Conservation (phyloP, 2,113 vertebrate species). For the Ictidomys tridecemlineatus region DNA sequence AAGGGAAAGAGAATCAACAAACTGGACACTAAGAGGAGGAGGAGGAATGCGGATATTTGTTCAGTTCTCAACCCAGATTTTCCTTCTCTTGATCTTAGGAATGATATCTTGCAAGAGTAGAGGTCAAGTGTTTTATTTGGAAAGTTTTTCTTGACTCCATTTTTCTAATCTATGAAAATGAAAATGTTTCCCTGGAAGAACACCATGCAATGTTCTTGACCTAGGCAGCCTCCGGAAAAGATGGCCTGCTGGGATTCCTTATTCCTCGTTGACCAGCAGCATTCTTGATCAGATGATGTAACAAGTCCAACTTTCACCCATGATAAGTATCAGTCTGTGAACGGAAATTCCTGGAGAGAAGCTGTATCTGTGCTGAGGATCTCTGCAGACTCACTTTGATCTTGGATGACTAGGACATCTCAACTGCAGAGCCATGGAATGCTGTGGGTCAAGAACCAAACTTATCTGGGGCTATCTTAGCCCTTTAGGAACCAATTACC, state of each 20-base stretch:
- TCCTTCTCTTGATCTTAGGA: background rate
- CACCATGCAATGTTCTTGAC: background rate
- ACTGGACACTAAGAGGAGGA: background rate
- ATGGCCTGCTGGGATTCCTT: background rate
- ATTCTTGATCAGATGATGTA: background rate
- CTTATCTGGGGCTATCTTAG: background rate
- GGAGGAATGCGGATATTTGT: background rate
- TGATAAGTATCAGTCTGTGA: background rate
- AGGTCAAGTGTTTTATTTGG: background rate
- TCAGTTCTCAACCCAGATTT: background rate
- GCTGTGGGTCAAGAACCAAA: background rate
- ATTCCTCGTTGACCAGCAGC: background rate
- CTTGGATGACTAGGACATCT: background rate
- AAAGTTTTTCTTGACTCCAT: background rate
- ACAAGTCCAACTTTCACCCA: background rate
- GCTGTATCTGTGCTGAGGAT: background rate
- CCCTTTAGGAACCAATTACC: background rate
- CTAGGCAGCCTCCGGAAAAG: background rate
- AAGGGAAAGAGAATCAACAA: background rate
- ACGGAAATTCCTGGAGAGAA: background rate
- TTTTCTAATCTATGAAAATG: background rate
- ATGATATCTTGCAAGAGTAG: background rate
- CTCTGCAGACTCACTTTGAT: too few species aligned
- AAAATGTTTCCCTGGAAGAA: background rate
- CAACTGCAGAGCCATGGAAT: background rate